These are phyloP conservation scores for Acrocephalus arundinaceus DNA, from an alignment of 2,113 vertebrate species.

Conservation along the genomic window DNA sequence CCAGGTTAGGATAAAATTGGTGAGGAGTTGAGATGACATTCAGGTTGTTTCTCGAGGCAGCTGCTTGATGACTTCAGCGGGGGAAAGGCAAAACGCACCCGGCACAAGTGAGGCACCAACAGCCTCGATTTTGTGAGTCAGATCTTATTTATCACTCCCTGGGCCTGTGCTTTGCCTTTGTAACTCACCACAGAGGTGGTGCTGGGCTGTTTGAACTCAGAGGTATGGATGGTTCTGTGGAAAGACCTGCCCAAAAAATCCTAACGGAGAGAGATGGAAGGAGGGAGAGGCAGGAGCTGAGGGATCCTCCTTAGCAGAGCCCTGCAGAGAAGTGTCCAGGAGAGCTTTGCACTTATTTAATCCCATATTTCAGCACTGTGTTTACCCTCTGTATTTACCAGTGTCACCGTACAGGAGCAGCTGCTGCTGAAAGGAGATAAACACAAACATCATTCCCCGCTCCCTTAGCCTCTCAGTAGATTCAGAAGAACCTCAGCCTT, in stretches of 20 bases:
- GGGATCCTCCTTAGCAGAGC: background rate
- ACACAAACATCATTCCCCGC: background rate
- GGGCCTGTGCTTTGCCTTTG: background rate
- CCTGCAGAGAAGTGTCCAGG: background rate
- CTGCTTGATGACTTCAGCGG: background rate
- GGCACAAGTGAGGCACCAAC: background rate
- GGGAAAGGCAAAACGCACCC: background rate
- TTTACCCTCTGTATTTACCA: accelerated
- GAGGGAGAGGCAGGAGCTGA: background rate
- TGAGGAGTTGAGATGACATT: background rate
- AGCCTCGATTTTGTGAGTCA: background rate
- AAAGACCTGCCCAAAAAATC: background rate
- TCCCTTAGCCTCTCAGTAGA: background rate
- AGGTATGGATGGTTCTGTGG: background rate
- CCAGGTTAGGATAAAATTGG: background rate
- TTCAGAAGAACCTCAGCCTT: background rate
- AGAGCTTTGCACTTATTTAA: background rate
- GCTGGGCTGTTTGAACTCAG: background rate
- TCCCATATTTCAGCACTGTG: background rate
- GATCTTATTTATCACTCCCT: background rate
- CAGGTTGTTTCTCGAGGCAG: background rate
- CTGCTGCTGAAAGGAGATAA: background rate
- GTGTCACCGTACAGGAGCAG: background rate
- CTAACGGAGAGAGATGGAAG: background rate
- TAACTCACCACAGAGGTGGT: background rate